Base-by-base conservation (phyloP, 1,140 invertebrate genomes). In the Drosophila lacteicornis region DNA sequence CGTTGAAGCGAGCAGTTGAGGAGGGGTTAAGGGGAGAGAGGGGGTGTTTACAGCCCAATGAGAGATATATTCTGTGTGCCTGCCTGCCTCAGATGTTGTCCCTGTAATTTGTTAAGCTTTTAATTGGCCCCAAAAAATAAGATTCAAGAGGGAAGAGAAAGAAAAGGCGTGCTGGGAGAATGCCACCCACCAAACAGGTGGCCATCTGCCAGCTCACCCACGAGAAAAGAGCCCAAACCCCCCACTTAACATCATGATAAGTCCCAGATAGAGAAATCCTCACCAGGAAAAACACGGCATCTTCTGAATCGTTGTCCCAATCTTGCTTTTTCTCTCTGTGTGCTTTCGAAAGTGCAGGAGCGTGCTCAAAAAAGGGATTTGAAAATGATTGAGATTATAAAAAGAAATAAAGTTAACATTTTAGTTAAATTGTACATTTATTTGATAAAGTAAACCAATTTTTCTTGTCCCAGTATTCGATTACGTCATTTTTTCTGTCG, bases 51-150 rank as follows among this genome's bases (percentile, higher is more conserved):
- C n/a, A 45, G 50, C 33, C 27, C 36, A 79, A 63, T 40, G 56
- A 66, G 40, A 71, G 42, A 71, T 77, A 73, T 77, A 71, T 60
- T 30, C 19, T 38, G 17, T 4, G 2, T n/a, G 4, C 33, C n/a
- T 30, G 30, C 30, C 25, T 33, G 15, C 12, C 36, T 38, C 70
- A 17, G 40, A 30, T 61, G 13, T 49, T 55, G 25, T 42, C 55
- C 25, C 58, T 60, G 68, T 58, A 82, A 82, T 78, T 82, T 74
- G 79, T 74, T 74, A 61, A 68, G 49, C 59, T 63, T 69, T 82
- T 82, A 82, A 82, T 82, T 82, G 80, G 68, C 68, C 60, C 40
- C 9, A 55, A 70, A 70, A 58, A 40, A 40, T 17, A 25, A 51
- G 59, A 42, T 9, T 43, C 12, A 1, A 40, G 11, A 15, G n/a